These are phyloP conservation scores for Mastigias papua DNA, from an alignment of 30 jellyfish, hydroid and myxozoan genomes.

Conservation along the genomic window DNA sequence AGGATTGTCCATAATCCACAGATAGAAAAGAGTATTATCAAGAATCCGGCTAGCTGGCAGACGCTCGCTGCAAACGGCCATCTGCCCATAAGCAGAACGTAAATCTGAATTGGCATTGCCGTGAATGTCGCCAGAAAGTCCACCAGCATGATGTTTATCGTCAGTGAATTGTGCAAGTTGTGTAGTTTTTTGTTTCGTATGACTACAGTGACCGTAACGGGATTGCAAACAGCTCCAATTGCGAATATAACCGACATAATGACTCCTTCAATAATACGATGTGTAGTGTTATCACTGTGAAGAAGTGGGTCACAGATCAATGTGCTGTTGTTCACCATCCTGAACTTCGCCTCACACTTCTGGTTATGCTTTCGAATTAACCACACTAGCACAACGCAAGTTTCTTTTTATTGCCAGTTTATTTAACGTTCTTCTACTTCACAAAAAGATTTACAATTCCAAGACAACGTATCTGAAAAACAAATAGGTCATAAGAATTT, in stretches of 20 bases:
- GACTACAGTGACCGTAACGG: conserved; percentile 40
- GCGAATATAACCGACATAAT: conserved; percentile 40
- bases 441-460: not conserved
- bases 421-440: not conserved
- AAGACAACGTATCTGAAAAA: conserved; percentile 1
- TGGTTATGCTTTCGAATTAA: no score
- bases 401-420: not conserved
- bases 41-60: conserved; percentile 35
- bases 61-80: conserved; percentile 33
- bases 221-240: conserved; percentile 63
- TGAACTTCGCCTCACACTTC: not conserved
- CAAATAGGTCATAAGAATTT: not conserved
- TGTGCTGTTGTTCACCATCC: conserved; percentile 30
- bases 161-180: conserved; percentile 57
- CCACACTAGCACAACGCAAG: not conserved
- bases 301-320: not conserved
- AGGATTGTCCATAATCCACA: conserved; percentile 57
- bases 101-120: conserved; percentile 32
- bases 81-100: conserved; percentile 30
- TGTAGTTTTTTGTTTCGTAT: conserved; percentile 41
- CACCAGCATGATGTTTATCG: conserved; percentile 35
- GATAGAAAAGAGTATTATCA: conserved; percentile 23
- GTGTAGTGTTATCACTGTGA: conserved; percentile 7
- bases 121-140: conserved; percentile 52
- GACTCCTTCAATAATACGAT: conserved; percentile 26